Evolutionary conservation across 1,140 invertebrate species (phyloP), one percentile per base, ranked within the genome.

Genomic region (Danaus plexippus): DNA sequence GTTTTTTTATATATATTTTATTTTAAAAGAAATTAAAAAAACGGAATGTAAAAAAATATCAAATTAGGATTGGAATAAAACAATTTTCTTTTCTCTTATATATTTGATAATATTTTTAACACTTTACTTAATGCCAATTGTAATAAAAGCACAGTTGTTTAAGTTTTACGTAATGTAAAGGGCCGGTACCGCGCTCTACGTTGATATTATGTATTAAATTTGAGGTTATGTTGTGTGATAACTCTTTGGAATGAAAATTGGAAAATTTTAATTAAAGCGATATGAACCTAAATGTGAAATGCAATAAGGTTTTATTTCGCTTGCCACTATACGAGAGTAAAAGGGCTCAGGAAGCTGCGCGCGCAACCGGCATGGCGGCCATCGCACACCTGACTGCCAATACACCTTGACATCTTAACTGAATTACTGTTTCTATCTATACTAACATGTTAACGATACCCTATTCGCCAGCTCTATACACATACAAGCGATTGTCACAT

Each of bases 211-310:
- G 63, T 75, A 73, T 72, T 68, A 58, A 74, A 68, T 70, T 83
- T 85, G 83, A 86, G 83, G 83, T 83, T 86, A 86, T 86, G 81
- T 86, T 87, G 77, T 87, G 77, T 87, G 78, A 80, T 80, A 80
- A 75, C 74, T 73, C 73, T 81, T 81, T 75, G 68, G 71, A 61
- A 63, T 63, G 80, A 77, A 81, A 71, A 73, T 77, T 77, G 80
- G 74, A 63, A 59, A 65, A 59, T 44, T 48, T 61, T 12, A 63
- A 60, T 12, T 54, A 59, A 32, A 32, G 22, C 54, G 67, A 76
- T 75, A 71, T 69, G 13, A 59, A 57, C 73, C 73, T 69, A 67
- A 77, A 77, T 59, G 56, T 63, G 58, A 61, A 52, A 51, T 57
- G 56, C 41, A 59, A 73, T 83, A 84, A 69, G 75, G 69, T 62